Evolutionary conservation across 2,888 invertebrate species (phyloP).

Genomic region (Lasioglossum figueresi): DNA sequence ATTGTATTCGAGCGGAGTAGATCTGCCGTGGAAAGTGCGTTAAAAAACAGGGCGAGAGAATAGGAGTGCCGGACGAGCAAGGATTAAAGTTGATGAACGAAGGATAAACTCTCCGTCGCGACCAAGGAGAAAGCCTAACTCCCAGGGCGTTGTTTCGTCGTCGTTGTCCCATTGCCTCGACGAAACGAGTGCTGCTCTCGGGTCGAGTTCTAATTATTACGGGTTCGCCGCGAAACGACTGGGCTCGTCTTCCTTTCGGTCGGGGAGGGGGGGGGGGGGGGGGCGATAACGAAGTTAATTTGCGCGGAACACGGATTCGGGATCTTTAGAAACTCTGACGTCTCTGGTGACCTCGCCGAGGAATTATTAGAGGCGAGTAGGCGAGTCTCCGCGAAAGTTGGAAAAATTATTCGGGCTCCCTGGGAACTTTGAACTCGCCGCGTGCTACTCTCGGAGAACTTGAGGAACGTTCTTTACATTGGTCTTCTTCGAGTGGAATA

Average conservation of each 20-base stretch:
- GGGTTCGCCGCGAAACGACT: background rate
- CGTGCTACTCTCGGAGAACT: background rate
- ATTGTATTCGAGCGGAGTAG: background rate
- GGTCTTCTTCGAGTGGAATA: background rate
- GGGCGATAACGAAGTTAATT: constrained; percentile 20
- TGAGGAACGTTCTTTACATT: background rate
- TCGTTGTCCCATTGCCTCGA: background rate
- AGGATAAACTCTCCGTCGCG: background rate
- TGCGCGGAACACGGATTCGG: background rate
- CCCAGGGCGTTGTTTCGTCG: constrained; percentile 3
- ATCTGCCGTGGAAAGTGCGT: background rate
- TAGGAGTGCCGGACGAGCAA: background rate
- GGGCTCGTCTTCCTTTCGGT: background rate
- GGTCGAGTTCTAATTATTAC: constrained; percentile 7
- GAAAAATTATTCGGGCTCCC: constrained; percentile 11
- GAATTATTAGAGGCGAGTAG: constrained; percentile 19
- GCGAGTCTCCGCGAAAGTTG: background rate
- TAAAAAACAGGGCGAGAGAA: background rate
- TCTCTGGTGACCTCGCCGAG: background rate
- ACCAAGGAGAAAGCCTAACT: background rate
- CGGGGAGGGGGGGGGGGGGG: background rate
- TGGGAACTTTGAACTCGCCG: constrained; percentile 23
- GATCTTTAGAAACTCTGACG: constrained; percentile 1
- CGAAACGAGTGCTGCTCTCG: background rate
- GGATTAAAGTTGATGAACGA: constrained; percentile 7